A percentile compares a stretch with the other conserved stretches of the same genome.
These are phyloP conservation scores for Nannobrachium achirus DNA, from an alignment of 2,113 vertebrate genomes.

Conservation along the genomic window DNA sequence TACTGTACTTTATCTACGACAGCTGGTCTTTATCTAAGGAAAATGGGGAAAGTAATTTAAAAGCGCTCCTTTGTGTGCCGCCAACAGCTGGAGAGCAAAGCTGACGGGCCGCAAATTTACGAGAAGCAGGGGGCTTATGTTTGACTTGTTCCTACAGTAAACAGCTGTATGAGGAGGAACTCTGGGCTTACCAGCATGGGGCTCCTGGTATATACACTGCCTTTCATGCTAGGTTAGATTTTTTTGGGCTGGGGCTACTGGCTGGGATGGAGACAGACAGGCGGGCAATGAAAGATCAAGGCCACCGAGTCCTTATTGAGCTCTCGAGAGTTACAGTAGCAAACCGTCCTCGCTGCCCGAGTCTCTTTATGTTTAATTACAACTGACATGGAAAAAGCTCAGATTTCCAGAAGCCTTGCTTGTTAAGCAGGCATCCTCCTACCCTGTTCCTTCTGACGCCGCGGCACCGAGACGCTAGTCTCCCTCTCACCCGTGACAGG, in stretches of 20 bases:
- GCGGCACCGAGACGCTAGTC: not conserved
- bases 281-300: constrained; percentile 70
- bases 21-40: not conserved
- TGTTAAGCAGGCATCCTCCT: constrained; percentile 33
- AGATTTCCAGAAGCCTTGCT: constrained; percentile 42
- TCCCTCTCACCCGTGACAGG: constrained; percentile 10
- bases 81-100: constrained; percentile 36
- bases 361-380: constrained; percentile 66
- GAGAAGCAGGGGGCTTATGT: constrained; percentile 43
- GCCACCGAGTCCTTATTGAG: constrained; percentile 56
- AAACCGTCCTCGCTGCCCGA: constrained; percentile 36
- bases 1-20: not conserved
- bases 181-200: constrained; percentile 50
- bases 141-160: constrained; percentile 68
- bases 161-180: constrained; percentile 67
- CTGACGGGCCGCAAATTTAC: constrained; percentile 16
- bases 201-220: constrained; percentile 47
- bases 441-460: constrained; percentile 3
- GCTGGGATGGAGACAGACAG: constrained; percentile 66
- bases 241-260: constrained; percentile 12
- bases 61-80: constrained; percentile 5
- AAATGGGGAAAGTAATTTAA: not conserved
- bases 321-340: constrained; percentile 40
- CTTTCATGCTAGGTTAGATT: constrained; percentile 38
- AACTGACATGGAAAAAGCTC: constrained; percentile 55